A percentile compares a stretch with the other conserved stretches of the same genome.
Conservation (phyloP, 2,113 vertebrate species). For the Xenopus borealis region DNA sequence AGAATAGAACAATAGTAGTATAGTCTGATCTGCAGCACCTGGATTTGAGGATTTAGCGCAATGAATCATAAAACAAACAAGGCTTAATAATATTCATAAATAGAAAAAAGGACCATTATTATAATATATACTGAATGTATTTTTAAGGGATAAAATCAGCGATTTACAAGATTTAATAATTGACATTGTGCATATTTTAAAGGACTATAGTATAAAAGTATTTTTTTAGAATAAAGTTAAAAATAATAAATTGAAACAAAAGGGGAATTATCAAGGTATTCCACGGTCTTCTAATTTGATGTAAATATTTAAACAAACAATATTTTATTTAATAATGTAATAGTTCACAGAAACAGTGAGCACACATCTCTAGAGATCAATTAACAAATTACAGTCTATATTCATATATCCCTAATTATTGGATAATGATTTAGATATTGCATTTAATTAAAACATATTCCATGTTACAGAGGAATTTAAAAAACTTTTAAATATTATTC, state of each 20-base stretch:
- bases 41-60: no score
- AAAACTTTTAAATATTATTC: neutral
- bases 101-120: no score
- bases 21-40: no score
- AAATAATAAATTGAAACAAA: neutral
- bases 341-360: constrained; percentile 8
- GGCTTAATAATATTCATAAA: no score
- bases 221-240: constrained; percentile 2
- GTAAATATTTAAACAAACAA: constrained; percentile 31
- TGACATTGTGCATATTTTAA: neutral
- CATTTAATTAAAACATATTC: constrained; percentile 18
- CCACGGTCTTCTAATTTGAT: constrained; percentile 20
- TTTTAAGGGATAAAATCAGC: no score
- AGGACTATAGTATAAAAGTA: neutral
- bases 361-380: constrained; percentile 24
- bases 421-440: constrained; percentile 10
- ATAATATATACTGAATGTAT: no score
- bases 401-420: constrained; percentile 15
- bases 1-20: no score
- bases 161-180: no score
- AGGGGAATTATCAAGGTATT: constrained; percentile 10
- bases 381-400: constrained; percentile 6
- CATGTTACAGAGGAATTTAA: neutral
- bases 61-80: no score
- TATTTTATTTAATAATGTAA: constrained; percentile 32